phyloP scores from a whole-genome alignment of 2,888 invertebrate species.

The Metellina segmentata region DNA sequence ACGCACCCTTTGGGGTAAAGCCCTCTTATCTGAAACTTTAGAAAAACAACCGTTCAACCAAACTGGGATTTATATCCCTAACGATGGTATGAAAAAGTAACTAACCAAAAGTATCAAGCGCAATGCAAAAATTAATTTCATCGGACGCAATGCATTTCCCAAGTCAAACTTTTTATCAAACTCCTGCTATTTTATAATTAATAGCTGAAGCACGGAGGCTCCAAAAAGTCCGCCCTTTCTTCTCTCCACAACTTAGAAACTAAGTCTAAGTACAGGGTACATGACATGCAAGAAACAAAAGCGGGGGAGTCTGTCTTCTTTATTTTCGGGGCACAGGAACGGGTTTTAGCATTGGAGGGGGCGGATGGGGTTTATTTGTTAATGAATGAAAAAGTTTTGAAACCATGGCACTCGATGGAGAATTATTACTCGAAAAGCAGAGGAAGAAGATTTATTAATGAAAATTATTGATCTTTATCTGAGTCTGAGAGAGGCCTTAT shows the following conservation, averaged over 20 bases:
- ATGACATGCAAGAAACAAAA: not conserved
- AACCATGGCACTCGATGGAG: constrained; percentile 9
- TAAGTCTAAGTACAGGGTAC: not conserved
- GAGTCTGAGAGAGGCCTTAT: not conserved
- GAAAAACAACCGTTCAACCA: no score
- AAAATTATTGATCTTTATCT: constrained; percentile 34
- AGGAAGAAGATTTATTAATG: constrained; percentile 15
- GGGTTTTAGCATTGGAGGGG: not conserved
- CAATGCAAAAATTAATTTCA: no score
- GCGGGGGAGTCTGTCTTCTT: not conserved
- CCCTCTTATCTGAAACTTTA: no score
- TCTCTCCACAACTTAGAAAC: not conserved
- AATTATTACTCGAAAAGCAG: not conserved
- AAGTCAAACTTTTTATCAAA: not conserved
- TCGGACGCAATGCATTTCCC: not conserved
- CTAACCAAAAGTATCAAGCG: no score
- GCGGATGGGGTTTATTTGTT: not conserved
- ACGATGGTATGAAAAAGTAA: no score
- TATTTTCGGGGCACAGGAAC: not conserved
- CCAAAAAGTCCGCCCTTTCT: not conserved
- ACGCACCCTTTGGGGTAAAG: no score
- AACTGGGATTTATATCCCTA: no score
- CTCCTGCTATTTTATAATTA: not conserved
- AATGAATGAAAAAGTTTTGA: constrained; percentile 20
- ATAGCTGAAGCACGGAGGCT: not conserved